phyloP scores from a whole-genome alignment of 2,113 vertebrate species.

The Eurystomus gularis region DNA sequence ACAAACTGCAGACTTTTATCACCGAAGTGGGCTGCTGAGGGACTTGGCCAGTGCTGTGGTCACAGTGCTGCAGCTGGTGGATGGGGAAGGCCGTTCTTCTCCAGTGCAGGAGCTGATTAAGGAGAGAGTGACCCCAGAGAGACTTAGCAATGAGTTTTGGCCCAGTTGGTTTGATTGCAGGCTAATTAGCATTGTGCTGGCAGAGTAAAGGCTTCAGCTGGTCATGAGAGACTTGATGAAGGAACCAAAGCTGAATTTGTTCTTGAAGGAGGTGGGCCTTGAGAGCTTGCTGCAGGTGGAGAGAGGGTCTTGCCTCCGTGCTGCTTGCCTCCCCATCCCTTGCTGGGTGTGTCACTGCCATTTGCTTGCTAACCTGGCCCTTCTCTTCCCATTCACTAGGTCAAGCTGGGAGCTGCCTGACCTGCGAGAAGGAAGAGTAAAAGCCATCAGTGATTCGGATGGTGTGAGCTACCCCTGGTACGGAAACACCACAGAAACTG shows the following conservation, averaged over 20 bases:
- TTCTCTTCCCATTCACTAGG: constrained; percentile 67
- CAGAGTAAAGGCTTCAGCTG: not conserved
- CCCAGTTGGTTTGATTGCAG: not conserved
- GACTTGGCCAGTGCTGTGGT: not conserved
- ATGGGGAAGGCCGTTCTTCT: not conserved
- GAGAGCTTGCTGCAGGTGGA: not conserved
- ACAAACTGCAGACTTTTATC: not conserved
- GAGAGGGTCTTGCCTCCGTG: not conserved
- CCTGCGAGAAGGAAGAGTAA: constrained; percentile 90
- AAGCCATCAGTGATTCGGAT: constrained; percentile 96
- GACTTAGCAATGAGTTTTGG: not conserved
- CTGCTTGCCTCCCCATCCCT: not conserved
- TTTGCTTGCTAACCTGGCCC: not conserved
- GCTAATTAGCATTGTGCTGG: not conserved
- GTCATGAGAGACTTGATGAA: accelerated
- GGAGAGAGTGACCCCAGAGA: not conserved
- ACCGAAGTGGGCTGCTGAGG: not conserved
- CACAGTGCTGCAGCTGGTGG: not conserved
- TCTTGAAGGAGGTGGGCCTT: not conserved
- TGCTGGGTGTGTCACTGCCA: accelerated
- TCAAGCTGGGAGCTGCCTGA: constrained; percentile 98
- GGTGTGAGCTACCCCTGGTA: constrained; percentile 99
- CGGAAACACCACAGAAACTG: constrained; percentile 96
- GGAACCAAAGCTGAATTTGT: not conserved
- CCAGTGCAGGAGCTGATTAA: not conserved